Base-by-base conservation (phyloP, 1,140 invertebrate species). In the Drosophila ananassae region DNA sequence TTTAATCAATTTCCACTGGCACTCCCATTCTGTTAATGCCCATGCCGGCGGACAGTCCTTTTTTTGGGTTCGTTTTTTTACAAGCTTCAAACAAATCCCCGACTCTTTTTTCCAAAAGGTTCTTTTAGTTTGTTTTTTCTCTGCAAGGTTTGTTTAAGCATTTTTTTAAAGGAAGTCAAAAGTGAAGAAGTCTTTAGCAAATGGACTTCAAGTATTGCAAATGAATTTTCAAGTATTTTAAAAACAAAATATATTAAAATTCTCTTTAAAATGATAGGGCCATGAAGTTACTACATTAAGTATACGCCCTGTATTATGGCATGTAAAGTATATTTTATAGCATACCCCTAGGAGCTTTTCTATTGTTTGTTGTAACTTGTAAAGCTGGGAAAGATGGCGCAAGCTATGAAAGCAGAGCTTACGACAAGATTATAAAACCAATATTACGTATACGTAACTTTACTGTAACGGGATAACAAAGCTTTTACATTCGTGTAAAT, bases 1-100 rank as follows among this genome's bases (percentile, higher is more conserved):
- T 89, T 89, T 85, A 87, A 85, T 85, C 78, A 85, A 85, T 85
- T 85, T 85, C 48, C 64, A 74, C 52, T 72, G 56, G 59, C 56
- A 52, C 48, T 44, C 34, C 68, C 71, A 52, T 62, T 54, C 56
- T 56, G 50, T 53, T 64, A 59, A 34, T 56, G 77, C 73, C 50
- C 17, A 30, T 56, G 77, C 73, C 50, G 22, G 3, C 17, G 44
- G 77, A 41, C 73, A 81, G 66, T 57, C 64, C 61, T 57, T 81
- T 81, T 67, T 64, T 73, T 50, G 60, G 61, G 58, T 21, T 64
- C 44, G 13, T 10, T 79, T 72, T 69, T 62, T 30, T 34, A 46
- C 60, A 66, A 34, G 22, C 64, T 34, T 9, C 34, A 17, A 44
- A 13, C 37, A 32, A 34, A 17, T 30, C 51, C 60, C 22, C 30